These are phyloP conservation scores for Hypotaenidia okinawae DNA, from an alignment of 2,797 vertebrate genomes.

Conservation along the genomic window DNA sequence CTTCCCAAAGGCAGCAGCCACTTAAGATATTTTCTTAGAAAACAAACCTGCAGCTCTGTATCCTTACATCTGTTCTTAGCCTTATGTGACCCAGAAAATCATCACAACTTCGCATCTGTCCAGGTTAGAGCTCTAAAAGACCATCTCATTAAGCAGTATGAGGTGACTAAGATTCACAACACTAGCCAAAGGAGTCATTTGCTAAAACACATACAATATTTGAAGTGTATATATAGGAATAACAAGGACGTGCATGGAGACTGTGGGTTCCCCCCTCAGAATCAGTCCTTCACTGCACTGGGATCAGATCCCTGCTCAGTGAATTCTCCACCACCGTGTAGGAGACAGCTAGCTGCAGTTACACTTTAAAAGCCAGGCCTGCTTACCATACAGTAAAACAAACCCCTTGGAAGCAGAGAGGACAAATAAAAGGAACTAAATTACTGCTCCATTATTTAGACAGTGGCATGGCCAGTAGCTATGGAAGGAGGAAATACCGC, in stretches of 20 bases:
- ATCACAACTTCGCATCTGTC: not conserved
- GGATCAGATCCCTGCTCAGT: not conserved
- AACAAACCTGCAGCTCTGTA: not conserved
- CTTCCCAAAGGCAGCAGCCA: not conserved
- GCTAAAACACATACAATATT: not conserved
- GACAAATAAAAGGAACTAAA: not conserved
- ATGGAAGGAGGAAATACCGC: fast-evolving
- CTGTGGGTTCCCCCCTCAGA: fast-evolving
- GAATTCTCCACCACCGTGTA: not conserved
- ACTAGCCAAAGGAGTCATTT: not conserved
- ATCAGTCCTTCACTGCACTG: fast-evolving
- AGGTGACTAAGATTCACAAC: not conserved
- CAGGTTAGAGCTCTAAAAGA: not conserved
- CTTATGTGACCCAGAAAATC: not conserved
- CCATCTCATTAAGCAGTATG: not conserved
- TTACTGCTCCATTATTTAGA: not conserved
- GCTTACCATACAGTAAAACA: not conserved
- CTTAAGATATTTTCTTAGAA: not conserved
- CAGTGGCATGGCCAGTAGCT: not conserved
- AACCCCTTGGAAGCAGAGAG: not conserved
- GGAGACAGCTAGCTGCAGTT: not conserved
- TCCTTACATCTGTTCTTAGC: not conserved
- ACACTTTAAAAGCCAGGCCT: not conserved
- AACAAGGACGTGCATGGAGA: not conserved
- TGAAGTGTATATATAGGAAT: not conserved